Evolutionary conservation across 2,888 invertebrate genomes (phyloP).

Genomic region (Spatulosminthurus flaviceps): DNA sequence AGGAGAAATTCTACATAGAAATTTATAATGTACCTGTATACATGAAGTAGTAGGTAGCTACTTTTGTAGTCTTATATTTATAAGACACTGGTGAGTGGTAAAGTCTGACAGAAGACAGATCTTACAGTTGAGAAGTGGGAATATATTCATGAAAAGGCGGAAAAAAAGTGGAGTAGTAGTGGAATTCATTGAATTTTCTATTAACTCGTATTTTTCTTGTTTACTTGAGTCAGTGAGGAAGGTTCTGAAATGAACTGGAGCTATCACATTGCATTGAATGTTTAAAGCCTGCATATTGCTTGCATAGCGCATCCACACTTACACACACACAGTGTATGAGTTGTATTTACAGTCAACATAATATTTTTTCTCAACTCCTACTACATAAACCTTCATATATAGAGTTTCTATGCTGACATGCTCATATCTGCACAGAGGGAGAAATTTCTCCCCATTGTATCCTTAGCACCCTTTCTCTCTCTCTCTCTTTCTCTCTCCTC

Average conservation of each 20-base stretch:
- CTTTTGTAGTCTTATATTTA: no score
- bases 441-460: background rate
- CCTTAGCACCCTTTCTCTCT: background rate
- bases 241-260: slow-evolving; percentile 1
- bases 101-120: background rate
- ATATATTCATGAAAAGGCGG: background rate
- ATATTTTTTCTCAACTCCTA: background rate
- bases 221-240: background rate
- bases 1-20: no score
- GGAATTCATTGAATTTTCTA: slow-evolving; percentile 12
- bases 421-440: no score
- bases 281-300: background rate
- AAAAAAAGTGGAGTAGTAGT: slow-evolving; percentile 13
- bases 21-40: no score
- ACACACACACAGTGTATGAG: no score
- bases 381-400: background rate
- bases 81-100: no score
- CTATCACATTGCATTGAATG: slow-evolving; percentile 12
- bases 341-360: background rate
- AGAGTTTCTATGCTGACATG: no score
- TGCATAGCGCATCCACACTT: slow-evolving; percentile 10
- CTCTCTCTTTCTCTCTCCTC: slow-evolving; percentile 12
- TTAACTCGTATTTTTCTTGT: background rate
- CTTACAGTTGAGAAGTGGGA: background rate
- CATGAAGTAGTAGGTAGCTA: no score